These are phyloP conservation scores for Neosilurus hyrtlii DNA, from an alignment of 2,797 vertebrate genomes.

Conservation along the genomic window DNA sequence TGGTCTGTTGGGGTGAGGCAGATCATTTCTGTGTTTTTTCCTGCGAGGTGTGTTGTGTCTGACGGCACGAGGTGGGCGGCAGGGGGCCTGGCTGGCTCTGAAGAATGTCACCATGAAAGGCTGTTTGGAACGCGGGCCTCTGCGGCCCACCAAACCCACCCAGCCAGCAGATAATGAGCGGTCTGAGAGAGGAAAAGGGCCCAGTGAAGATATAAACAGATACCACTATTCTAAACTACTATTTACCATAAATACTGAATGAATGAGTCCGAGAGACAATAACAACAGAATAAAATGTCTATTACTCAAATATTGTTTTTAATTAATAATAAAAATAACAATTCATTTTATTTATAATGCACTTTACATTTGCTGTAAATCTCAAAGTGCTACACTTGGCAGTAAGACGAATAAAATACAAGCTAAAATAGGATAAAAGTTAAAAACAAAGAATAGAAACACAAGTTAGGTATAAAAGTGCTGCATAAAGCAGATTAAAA, in stretches of 20 bases:
- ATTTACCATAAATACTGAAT: not conserved
- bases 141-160: conserved; percentile 84
- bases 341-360: no score
- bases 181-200: conserved; percentile 68
- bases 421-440: no score
- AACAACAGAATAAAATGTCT: not conserved
- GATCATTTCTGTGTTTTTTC: conserved; percentile 78
- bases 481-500: no score
- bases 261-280: not conserved
- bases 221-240: not conserved
- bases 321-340: not conserved
- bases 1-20: conserved; percentile 78
- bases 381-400: no score
- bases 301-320: not conserved
- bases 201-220: conserved; percentile 27
- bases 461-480: no score
- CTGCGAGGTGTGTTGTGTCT: conserved; percentile 69
- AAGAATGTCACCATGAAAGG: conserved; percentile 98
- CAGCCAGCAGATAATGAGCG: conserved; percentile 84
- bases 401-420: no score
- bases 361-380: no score
- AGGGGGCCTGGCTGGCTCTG: conserved; percentile 77
- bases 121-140: conserved; percentile 86
- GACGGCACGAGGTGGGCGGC: conserved; percentile 76
- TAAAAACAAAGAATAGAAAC: no score